These are phyloP conservation scores for Apamea anceps DNA, from an alignment of 2,888 invertebrate species.

Conservation along the genomic window DNA sequence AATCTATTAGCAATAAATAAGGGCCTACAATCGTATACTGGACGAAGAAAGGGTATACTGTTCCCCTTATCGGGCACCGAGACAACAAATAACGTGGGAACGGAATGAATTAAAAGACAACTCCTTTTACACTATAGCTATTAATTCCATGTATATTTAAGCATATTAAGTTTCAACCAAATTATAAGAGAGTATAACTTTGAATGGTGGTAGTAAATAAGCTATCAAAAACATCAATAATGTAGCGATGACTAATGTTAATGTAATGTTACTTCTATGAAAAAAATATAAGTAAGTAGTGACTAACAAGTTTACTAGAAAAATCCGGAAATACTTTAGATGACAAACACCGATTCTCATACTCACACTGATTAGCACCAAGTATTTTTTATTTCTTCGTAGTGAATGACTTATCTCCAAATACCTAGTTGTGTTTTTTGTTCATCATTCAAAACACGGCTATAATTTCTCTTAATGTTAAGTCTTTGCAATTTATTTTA, in stretches of 20 bases:
- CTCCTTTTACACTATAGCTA: slow-evolving; percentile 82
- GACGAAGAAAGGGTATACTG: slow-evolving; percentile 88
- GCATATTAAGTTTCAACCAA: slow-evolving; percentile 48
- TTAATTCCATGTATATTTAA: slow-evolving; percentile 76
- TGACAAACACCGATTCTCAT: slow-evolving; percentile 59
- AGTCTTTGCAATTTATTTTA: slow-evolving; percentile 36
- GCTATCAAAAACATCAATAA: slow-evolving; percentile 49
- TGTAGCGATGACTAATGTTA: slow-evolving; percentile 65
- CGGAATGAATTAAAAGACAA: slow-evolving; percentile 85
- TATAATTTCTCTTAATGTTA: slow-evolving; percentile 37
- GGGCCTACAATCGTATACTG: slow-evolving; percentile 84
- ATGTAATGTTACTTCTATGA: slow-evolving; percentile 59
- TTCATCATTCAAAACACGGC: slow-evolving; percentile 21
- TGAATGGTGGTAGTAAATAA: slow-evolving; percentile 48
- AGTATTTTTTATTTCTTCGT: slow-evolving; percentile 48
- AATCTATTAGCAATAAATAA: slow-evolving; percentile 89
- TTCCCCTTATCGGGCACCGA: slow-evolving; percentile 87
- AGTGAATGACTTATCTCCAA: slow-evolving; percentile 42
- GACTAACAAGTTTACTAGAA: slow-evolving; percentile 65
- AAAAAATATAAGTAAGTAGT: slow-evolving; percentile 50
- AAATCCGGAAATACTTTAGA: slow-evolving; percentile 67
- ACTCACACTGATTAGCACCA: slow-evolving; percentile 51
- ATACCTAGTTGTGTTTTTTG: slow-evolving; percentile 41
- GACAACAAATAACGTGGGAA: slow-evolving; percentile 90
- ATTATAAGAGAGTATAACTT: slow-evolving; percentile 51